Base-by-base conservation (phyloP, 2,888 invertebrate genomes). In the Apamea anceps region DNA sequence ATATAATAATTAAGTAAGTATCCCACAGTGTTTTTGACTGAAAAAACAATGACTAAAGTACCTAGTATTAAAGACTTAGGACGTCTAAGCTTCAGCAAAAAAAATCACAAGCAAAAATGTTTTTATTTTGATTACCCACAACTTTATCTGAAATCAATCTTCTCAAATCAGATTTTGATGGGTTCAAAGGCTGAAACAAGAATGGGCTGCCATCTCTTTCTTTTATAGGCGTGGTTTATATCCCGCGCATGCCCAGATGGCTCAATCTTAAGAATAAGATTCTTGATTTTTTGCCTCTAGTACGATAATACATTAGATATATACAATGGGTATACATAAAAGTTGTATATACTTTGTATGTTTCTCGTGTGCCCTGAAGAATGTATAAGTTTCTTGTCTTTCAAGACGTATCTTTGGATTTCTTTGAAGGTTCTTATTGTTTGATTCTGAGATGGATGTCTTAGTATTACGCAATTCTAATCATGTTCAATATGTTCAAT, bases 201-300 rank as follows among this genome's bases (percentile, higher is more conserved):
- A 93, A 95, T 91, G 83, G 77, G 83, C 84, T 83, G 90, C 92
- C 91, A 92, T 96, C 96, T 93, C 95, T 93, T 91, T 96, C 96
- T 73, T 79, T 70, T 86, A 85, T 85, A 94, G 96, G 96, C 96
- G 96, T 91, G 92, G 96, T 94, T 93, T 93, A 81, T 74, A 66
- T 57, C 54, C 62, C 88, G 94, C 96, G 96, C 96, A 96, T 96
- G 96, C 96, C 94, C 93, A 90, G 67, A 83, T 62, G 3, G 54
- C 80, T 74, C 87, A 87, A 93, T 95, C 96, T 96, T 95, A 95
- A 96, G 96, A 96, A 95, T 95, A 96, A 96, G 96, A 96, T 90
- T 88, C 90, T 91, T 90, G 91, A 91, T 93, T 94, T 95, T 94
- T 94, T 94, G 94, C 92, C 85, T 91, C 91, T 92, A 81, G 79